Percentiles rank a stretch among this genome's conserved stretches.
Evolutionary conservation across 2,113 vertebrate species (phyloP).

Genomic region (Thymallus thymallus): DNA sequence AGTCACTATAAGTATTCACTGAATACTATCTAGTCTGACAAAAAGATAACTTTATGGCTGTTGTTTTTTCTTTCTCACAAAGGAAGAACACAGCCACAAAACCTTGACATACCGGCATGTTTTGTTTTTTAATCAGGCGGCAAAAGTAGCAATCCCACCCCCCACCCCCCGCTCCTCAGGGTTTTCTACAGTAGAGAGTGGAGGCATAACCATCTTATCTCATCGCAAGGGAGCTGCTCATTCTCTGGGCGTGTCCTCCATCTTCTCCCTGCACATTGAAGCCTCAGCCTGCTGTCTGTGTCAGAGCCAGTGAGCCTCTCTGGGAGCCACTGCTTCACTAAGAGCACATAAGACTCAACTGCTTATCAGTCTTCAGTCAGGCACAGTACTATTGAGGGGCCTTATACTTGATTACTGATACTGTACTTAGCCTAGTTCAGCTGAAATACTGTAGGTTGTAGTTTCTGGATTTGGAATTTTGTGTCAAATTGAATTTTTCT

Average conservation of each 20-base stretch:
- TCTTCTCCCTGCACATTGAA: slow-evolving; percentile 71
- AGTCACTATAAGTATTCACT: neutral
- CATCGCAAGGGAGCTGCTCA: slow-evolving; percentile 34
- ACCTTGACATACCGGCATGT: no score
- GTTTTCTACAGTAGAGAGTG: slow-evolving; percentile 7
- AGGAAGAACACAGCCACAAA: neutral
- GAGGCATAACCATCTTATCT: slow-evolving; percentile 66
- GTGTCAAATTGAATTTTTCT: no score
- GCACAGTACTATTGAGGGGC: neutral
- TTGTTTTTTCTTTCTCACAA: neutral
- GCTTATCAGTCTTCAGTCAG: slow-evolving; percentile 27
- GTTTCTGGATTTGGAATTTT: no score
- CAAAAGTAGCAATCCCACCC: neutral
- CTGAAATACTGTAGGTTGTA: no score
- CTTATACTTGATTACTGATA: neutral
- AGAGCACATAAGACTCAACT: slow-evolving; percentile 53
- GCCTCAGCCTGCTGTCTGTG: slow-evolving; percentile 5
- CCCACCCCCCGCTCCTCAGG: neutral
- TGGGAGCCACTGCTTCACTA: slow-evolving; percentile 24
- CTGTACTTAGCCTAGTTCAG: no score
- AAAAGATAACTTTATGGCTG: neutral
- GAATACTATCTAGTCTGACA: no score
- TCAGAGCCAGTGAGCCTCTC: slow-evolving; percentile 28
- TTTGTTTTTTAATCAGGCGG: slow-evolving; percentile 11
- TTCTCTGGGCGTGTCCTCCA: slow-evolving; percentile 73